phyloP scores from a whole-genome alignment of 92 coral and sea anemone genomes.

The Zoanthus sociatus region DNA sequence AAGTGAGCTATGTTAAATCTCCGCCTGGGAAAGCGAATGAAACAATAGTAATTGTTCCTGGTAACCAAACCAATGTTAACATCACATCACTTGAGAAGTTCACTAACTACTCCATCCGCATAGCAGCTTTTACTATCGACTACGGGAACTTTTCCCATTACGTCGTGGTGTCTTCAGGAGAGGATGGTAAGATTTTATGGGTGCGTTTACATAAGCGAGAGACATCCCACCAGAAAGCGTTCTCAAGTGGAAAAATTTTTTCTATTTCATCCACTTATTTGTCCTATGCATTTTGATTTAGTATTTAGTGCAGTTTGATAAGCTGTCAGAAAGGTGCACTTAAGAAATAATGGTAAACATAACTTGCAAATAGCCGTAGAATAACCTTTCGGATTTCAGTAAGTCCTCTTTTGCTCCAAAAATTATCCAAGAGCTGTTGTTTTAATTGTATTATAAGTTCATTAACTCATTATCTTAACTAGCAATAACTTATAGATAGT shows the following conservation, averaged over 20 bases:
- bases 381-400: no score
- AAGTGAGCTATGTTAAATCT: background rate
- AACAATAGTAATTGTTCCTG: background rate
- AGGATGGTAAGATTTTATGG: slow-evolving; percentile 16
- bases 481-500: no score
- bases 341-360: no score
- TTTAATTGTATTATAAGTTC: no score
- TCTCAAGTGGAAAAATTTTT: no score
- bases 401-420: no score
- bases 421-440: no score
- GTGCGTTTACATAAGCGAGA: background rate
- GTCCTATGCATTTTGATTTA: no score
- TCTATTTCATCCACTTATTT: background rate
- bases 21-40: slow-evolving; percentile 14
- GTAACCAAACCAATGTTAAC: slow-evolving; percentile 14
- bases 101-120: slow-evolving; percentile 45
- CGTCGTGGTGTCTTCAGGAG: slow-evolving; percentile 37
- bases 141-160: slow-evolving; percentile 25
- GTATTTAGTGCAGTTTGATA: no score
- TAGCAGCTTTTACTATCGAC: slow-evolving; percentile 36
- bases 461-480: no score
- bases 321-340: no score
- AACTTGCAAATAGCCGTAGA: no score
- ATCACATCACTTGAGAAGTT: slow-evolving; percentile 38
- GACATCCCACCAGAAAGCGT: background rate